Base-by-base conservation (phyloP, 1,140 invertebrate species). In the Vollenhovia emeryi region DNA sequence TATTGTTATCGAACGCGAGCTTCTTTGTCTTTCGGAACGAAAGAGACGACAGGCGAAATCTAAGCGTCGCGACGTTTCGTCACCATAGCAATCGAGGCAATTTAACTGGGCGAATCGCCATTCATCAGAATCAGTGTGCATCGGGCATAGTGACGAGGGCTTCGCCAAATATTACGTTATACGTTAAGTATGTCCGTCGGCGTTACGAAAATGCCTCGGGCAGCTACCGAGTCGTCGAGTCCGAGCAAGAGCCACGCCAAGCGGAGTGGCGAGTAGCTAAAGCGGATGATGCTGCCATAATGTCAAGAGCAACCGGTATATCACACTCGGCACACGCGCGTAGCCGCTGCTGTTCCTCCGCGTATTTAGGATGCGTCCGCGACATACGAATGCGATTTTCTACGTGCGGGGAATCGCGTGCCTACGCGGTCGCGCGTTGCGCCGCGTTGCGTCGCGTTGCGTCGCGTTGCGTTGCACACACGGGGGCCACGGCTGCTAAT, bases 241-340 rank as follows among this genome's bases (percentile, higher is more conserved):
- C 27, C 57, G 48, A 24, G 68, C 57, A 50, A 85, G 60, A 74
- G 36, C 36, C 18, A 79, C 59, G 59, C 48, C 50, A 59, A 76
- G 79, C 60, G 64, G 68, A 86, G 57, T 21, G 62, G 55, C 82
- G 55, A 84, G 66, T 68, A 57, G 24, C 55, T 15, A 30, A 18
- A 57, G 62, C 62, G 27, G 21, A 85, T 68, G 66, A 86, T 83
- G 79, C 68, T 76, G 45, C 59, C 84, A 88, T 91, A 91, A 91
- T 92, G 89, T 91, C 90, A 92, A 91, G 90, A 90, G 88, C 91
- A 85, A 89, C 84, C 75, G 73, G 86, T 88, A 60, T 71, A 85
- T 62, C 68, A 83, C 52, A 86, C 62, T 69, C 60, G 18, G 43
- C 40, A 60, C 78, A 86, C 83, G 86, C 66, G 62, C 69, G 13